Base-by-base conservation (phyloP, 1,140 invertebrate genomes). In the Psix sp. region DNA sequence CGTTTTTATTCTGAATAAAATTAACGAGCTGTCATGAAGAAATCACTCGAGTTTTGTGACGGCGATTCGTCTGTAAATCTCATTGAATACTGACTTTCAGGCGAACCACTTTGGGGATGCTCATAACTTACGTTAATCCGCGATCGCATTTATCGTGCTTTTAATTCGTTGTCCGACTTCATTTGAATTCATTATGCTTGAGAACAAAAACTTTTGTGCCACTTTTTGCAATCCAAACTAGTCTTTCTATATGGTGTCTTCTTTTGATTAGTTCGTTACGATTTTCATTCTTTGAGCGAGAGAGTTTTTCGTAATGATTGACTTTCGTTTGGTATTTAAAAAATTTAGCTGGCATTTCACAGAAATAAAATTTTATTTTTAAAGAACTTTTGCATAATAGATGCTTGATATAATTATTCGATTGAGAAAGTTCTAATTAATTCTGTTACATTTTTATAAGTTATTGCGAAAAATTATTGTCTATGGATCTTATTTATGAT, bases 111-210 rank as follows among this genome's bases (percentile, higher is more conserved):
- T 60, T 70, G 56, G 48, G 56, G 9, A 62, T 57, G 42, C 67
- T 74, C 62, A 62, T 67, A 74, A 74, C 60, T 74, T 60, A 66
- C 70, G 59, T 46, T 73, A 73, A 73, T 73, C 60, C 70, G 40
- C 48, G 52, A 73, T 73, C 54, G 60, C 60, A 60, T 73, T 73
- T 66, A 66, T 66, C 70, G 70, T 60, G 29, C 70, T 74, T 74
- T 74, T 74, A 74, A 74, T 74, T 74, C 70, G 70, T 62, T 38
- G 70, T 56, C 54, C 62, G 33, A 67, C 62, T 74, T 66, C 56
- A 74, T 74, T 67, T 67, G 49, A 74, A 74, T 74, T 74, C 62
- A 74, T 74, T 67, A 29, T 29, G 20, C 11, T 5, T n/a, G 39
- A 29, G 56, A 67, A 66, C 38, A 62, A 74, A 74, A 66, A 62